Conservation (phyloP, 2,113 vertebrate species). For the Rafetus swinhoei region DNA sequence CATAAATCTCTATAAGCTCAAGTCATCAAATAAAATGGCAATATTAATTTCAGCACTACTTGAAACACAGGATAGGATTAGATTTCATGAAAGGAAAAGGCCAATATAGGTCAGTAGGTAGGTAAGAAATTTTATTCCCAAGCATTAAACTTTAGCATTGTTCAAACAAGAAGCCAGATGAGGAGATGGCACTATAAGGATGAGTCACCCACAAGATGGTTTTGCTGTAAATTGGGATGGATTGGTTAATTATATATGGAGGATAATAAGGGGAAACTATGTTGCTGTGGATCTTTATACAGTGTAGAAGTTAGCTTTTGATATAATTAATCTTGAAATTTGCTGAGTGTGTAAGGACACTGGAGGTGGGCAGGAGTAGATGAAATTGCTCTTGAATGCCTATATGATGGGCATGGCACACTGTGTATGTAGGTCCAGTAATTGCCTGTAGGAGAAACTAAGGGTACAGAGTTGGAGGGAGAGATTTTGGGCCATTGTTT, state of each 20-base stretch:
- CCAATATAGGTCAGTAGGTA: neutral
- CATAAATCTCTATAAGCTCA: slow-evolving; percentile 33
- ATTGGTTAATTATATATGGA: neutral
- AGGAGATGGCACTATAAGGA: neutral
- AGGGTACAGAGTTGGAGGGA: neutral
- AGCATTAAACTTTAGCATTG: neutral
- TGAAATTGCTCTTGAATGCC: neutral
- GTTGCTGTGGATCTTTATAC: neutral
- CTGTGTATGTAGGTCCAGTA: neutral
- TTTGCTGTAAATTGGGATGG: neutral
- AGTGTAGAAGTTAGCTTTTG: neutral
- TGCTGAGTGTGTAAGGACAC: neutral
- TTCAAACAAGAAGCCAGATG: neutral
- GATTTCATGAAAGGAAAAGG: neutral
- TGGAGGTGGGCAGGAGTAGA: fast-evolving
- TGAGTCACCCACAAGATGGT: neutral
- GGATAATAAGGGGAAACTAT: neutral
- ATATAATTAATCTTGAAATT: neutral
- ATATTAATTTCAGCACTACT: neutral
- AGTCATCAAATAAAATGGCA: slow-evolving; percentile 44
- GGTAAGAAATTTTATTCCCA: neutral
- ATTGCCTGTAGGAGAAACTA: neutral
- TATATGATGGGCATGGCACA: neutral
- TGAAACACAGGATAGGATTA: neutral
- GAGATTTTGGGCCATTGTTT: neutral